Percentiles rank a stretch among this genome's conserved stretches.
Evolutionary conservation across 2,797 vertebrate species (phyloP).

Genomic region (Megalops cyprinoides): DNA sequence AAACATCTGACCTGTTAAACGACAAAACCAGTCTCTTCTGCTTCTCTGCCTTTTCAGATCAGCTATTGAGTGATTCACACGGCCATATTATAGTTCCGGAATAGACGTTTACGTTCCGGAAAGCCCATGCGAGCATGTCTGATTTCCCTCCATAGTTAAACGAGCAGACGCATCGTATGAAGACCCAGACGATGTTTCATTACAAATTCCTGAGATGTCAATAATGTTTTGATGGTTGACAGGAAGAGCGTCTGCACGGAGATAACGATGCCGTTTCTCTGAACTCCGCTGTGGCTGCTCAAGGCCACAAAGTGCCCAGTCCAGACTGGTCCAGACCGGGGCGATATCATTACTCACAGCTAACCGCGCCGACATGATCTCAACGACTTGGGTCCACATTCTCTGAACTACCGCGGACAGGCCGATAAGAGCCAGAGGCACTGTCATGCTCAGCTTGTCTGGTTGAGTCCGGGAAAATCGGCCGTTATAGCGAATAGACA

Average conservation of each 20-base stretch:
- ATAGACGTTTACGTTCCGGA: constrained; percentile 18
- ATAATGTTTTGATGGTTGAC: constrained; percentile 74
- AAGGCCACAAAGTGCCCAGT: constrained; percentile 22
- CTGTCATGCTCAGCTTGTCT: neutral
- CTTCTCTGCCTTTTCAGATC: too few species aligned
- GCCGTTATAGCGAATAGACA: neutral
- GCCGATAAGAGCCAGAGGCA: neutral
- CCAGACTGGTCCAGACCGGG: neutral
- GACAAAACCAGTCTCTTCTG: too few species aligned
- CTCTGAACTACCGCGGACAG: neutral
- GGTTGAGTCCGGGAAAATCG: neutral
- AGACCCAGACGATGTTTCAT: constrained; percentile 70
- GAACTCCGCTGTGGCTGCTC: neutral
- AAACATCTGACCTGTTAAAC: neutral
- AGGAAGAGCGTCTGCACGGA: constrained; percentile 67
- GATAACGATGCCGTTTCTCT: neutral
- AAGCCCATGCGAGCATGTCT: neutral
- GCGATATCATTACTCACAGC: constrained; percentile 10
- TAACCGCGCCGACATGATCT: neutral
- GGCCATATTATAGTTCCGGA: constrained; percentile 5
- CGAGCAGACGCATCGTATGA: constrained; percentile 43
- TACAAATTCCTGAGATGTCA: constrained; percentile 79
- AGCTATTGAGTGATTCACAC: neutral
- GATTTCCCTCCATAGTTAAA: constrained; percentile 53
- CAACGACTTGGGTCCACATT: neutral